Percentiles rank a stretch among this genome's conserved stretches.
phyloP scores from a whole-genome alignment of 2,113 vertebrate species.

The Menura novaehollandiae region DNA sequence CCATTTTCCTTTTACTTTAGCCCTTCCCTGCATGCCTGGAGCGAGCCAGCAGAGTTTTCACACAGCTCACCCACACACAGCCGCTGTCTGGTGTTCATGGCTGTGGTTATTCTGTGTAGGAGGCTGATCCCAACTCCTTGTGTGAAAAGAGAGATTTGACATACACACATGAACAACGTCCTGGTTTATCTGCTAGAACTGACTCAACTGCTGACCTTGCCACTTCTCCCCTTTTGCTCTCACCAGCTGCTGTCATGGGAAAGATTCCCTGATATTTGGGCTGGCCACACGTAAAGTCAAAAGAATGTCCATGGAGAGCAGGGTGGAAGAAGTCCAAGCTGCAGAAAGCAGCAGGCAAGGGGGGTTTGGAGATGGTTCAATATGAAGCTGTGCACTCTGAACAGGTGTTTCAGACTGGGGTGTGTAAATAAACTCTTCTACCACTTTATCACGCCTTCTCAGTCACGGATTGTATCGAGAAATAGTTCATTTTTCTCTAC shows the following conservation, averaged over 20 bases:
- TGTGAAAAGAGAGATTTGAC: slow-evolving; percentile 29
- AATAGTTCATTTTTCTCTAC: background rate
- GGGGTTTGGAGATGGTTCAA: background rate
- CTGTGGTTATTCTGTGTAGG: slow-evolving; percentile 36
- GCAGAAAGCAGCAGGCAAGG: background rate
- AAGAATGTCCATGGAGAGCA: slow-evolving; percentile 67
- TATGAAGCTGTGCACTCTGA: background rate
- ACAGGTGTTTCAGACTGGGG: background rate
- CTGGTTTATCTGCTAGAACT: slow-evolving; percentile 55
- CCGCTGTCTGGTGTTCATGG: background rate
- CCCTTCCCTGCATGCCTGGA: background rate
- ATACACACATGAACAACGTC: slow-evolving; percentile 51
- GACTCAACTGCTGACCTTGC: slow-evolving; percentile 68
- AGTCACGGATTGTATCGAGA: background rate
- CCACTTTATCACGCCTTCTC: background rate
- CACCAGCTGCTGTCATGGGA: slow-evolving; percentile 77
- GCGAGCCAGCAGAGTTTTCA: slow-evolving; percentile 15
- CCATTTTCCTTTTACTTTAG: background rate
- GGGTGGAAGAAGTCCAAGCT: slow-evolving; percentile 40
- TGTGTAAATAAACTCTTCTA: background rate
- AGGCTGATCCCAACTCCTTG: slow-evolving; percentile 45
- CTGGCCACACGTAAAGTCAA: slow-evolving; percentile 66
- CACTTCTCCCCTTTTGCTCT: slow-evolving; percentile 65
- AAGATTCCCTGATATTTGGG: slow-evolving; percentile 71
- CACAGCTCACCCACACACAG: slow-evolving; percentile 32